A percentile compares a stretch with the other conserved stretches of the same genome.
Evolutionary conservation across 1,140 invertebrate species (phyloP).

Genomic region (Ceratitis capitata): DNA sequence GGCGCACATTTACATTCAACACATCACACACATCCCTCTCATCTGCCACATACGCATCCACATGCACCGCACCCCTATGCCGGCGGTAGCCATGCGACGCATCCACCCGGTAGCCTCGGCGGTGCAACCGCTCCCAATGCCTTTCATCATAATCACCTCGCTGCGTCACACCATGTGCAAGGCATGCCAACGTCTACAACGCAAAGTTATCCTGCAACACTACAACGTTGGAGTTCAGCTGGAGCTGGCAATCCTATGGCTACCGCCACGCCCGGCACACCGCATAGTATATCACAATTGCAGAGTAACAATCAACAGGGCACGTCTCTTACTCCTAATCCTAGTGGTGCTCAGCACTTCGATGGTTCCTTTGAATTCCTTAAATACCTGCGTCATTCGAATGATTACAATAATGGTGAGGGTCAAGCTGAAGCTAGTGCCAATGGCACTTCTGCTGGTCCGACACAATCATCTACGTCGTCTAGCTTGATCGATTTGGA

Average conservation of each 20-base stretch:
- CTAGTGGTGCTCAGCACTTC: constrained; percentile 53
- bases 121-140: background rate
- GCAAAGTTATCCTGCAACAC: constrained; percentile 32
- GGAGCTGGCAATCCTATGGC: constrained; percentile 40
- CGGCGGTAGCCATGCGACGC: constrained; percentile 21
- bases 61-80: constrained; percentile 35
- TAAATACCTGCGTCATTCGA: constrained; percentile 62
- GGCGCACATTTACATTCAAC: constrained; percentile 35
- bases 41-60: constrained; percentile 2
- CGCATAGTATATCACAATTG: background rate
- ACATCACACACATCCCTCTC: constrained; percentile 12
- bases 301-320: constrained; percentile 12
- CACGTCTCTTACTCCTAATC: background rate
- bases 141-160: constrained; percentile 26
- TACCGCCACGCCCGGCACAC: background rate
- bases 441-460: background rate
- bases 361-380: constrained; percentile 64
- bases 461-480: background rate
- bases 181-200: background rate
- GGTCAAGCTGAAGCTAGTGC: background rate
- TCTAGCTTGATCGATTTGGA: constrained; percentile 57
- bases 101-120: background rate
- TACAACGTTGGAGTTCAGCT: constrained; percentile 56
- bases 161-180: background rate
- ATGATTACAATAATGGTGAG: constrained; percentile 49